Percentiles rank a stretch among this genome's conserved stretches.
phyloP scores from a whole-genome alignment of 2,113 vertebrate genomes.

The Erinaceus europaeus region DNA sequence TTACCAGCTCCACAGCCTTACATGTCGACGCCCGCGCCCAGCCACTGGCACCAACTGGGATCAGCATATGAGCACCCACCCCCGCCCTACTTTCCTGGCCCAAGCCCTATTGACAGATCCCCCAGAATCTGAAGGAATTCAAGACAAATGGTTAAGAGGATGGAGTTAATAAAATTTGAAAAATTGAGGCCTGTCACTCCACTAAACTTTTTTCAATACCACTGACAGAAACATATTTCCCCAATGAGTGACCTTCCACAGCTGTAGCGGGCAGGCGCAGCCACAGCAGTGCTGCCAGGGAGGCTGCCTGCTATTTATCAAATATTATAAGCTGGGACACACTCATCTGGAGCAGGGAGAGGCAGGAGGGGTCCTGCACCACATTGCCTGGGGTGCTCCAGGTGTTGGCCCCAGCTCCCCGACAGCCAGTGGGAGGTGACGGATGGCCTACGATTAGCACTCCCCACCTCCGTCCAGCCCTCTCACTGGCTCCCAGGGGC shows the following conservation, averaged over 20 bases:
- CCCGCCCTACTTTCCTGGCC: constrained; percentile 23
- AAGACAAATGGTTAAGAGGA: constrained; percentile 86
- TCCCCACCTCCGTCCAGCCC: constrained; percentile 55
- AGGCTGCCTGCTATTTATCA: constrained; percentile 82
- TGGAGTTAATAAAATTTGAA: constrained; percentile 90
- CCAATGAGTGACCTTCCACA: constrained; percentile 87
- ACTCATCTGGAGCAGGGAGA: constrained; percentile 69
- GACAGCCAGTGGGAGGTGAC: constrained; percentile 85
- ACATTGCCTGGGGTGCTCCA: constrained; percentile 83
- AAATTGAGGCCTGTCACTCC: constrained; percentile 87
- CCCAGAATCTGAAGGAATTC: constrained; percentile 81
- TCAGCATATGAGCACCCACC: neutral
- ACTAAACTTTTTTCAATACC: constrained; percentile 87
- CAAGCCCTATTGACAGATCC: constrained; percentile 79
- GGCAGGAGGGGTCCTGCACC: constrained; percentile 54
- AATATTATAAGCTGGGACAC: constrained; percentile 79
- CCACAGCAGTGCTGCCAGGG: constrained; percentile 49
- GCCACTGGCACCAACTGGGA: constrained; percentile 30
- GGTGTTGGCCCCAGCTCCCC: constrained; percentile 79
- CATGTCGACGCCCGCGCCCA: neutral
- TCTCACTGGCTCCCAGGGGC: constrained; percentile 67
- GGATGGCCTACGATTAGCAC: constrained; percentile 83
- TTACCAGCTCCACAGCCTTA: neutral
- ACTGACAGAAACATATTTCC: constrained; percentile 89
- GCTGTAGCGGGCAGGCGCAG: constrained; percentile 70